Evolutionary conservation across 2,797 vertebrate genomes (phyloP), one percentile per base, ranked within the genome.

Genomic region (Dallia pectoralis): DNA sequence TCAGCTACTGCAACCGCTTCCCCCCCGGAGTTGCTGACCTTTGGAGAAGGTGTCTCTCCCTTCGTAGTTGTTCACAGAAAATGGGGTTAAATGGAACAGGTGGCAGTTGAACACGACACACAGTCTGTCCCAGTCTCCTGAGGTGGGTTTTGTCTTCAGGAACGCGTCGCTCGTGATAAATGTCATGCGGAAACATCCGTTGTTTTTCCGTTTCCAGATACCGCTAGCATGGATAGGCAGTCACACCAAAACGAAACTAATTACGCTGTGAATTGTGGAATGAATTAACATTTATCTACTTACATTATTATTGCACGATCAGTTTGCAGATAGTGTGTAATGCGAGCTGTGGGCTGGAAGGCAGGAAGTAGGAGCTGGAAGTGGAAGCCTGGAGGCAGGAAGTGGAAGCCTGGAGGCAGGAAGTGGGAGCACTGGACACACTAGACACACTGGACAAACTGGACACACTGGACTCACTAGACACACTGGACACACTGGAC

Each of bases 41-140:
- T 71, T 29, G 61, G 49, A 70, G 12, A 82, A 79, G 69, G 69
- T 69, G 0, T n/a, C 36, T 44, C 70, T 25, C 72, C 73, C 79
- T 74, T 84, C 82, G 74, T 72, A 8, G 19, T 16, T 18, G 15
- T 67, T 56, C 79, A 48, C 71, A 79, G 76, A 84, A 81, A 82
- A 75, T 71, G 44, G 9, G 51, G 74, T 32, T 78, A 75, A 83
- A 85, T 70, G 47, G 75, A 78, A 81, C 81, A 85, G 88, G 87
- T 88, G 86, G 75, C 82, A 81, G 70, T 71, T 81, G 78, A 78
- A 77, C 76, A 68, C 76, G 67, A 79, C 32, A 33, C 74, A 70
- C 48, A 27, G 51, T 61, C 73, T 70, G 68, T 70, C 69, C 73
- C 67, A 81, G 63, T 75, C 70, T 81, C n/a, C 19, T 65, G 65